Evolutionary conservation across 1,140 invertebrate genomes (phyloP).

Genomic region (Drosophila albomicans): DNA sequence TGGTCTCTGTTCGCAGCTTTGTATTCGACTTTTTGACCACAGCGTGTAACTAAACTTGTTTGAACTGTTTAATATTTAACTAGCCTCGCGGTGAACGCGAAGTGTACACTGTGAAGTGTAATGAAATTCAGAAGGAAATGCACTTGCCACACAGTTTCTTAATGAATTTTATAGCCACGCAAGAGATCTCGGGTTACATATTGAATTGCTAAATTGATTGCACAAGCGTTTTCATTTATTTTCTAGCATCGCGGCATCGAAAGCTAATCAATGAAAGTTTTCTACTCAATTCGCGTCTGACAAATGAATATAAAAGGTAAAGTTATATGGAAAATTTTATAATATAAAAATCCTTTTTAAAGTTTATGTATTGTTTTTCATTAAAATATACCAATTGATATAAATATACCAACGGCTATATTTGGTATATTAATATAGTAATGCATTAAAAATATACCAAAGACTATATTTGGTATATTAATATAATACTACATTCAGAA

Average conservation of each 20-base stretch:
- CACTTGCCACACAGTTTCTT: constrained; percentile 60
- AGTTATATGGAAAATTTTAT: not conserved
- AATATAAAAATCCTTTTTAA: too few species aligned
- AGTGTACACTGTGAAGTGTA: constrained; percentile 13
- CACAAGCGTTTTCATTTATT: constrained; percentile 16
- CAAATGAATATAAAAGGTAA: not conserved
- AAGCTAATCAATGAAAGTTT: constrained; percentile 17
- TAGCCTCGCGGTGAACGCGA: constrained; percentile 63
- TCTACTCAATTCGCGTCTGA: constrained; percentile 14
- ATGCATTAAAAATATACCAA: too few species aligned
- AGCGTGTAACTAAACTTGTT: constrained; percentile 67
- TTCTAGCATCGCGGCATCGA: not conserved
- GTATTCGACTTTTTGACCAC: constrained; percentile 63
- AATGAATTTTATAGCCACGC: constrained; percentile 75
- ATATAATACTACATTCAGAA: too few species aligned
- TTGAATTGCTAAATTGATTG: constrained; percentile 51
- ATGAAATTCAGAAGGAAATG: constrained; percentile 65
- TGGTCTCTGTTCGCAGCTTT: constrained; percentile 16
- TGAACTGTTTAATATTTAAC: constrained; percentile 78
- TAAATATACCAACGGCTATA: too few species aligned
- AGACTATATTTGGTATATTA: too few species aligned
- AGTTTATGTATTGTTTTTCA: not conserved
- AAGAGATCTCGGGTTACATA: constrained; percentile 32
- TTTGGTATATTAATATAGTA: too few species aligned
- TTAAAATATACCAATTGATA: too few species aligned